Conservation (phyloP, 2,888 invertebrate species). For the Mimumesa dahlbomi region DNA sequence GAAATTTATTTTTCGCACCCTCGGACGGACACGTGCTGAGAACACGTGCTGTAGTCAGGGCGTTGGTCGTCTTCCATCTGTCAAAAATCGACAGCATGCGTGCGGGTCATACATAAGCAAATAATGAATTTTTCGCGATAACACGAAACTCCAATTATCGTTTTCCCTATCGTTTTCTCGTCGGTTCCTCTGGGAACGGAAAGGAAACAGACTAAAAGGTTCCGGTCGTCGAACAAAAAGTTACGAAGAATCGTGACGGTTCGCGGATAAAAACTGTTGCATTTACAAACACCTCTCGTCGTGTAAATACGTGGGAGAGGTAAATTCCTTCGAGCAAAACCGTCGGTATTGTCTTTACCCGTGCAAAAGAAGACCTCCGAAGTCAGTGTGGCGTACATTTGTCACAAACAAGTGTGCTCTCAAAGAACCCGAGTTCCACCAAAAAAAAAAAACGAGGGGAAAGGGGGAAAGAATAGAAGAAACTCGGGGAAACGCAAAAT, state of each 20-base stretch:
- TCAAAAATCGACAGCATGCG: conserved; percentile 62
- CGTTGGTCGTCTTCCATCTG: conserved; percentile 64
- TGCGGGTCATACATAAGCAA: conserved; percentile 57
- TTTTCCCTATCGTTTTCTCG: not conserved
- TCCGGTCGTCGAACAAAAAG: no score
- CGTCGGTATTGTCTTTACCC: conserved; percentile 40
- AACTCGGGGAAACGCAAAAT: conserved; percentile 50
- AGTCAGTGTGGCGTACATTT: conserved; percentile 44
- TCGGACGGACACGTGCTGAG: conserved; percentile 54
- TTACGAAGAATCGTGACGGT: not conserved
- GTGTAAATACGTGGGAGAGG: conserved; percentile 22
- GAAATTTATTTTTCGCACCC: conserved; percentile 67
- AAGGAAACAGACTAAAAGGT: not conserved
- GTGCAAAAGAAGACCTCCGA: conserved; percentile 21
- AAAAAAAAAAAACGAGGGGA: conserved; percentile 17
- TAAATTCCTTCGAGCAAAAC: conserved; percentile 9
- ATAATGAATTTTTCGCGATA: conserved; percentile 37
- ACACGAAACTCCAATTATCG: conserved; percentile 39
- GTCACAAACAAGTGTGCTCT: conserved; percentile 54
- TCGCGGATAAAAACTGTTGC: no score
- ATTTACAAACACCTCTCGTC: not conserved
- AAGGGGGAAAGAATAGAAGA: conserved; percentile 22
- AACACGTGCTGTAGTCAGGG: conserved; percentile 56
- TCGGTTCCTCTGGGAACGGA: not conserved
- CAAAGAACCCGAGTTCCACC: conserved; percentile 20